Evolutionary conservation across 2,797 vertebrate genomes (phyloP), one percentile per base, ranked within the genome.

Genomic region (Helicolenus hilgendorfi): DNA sequence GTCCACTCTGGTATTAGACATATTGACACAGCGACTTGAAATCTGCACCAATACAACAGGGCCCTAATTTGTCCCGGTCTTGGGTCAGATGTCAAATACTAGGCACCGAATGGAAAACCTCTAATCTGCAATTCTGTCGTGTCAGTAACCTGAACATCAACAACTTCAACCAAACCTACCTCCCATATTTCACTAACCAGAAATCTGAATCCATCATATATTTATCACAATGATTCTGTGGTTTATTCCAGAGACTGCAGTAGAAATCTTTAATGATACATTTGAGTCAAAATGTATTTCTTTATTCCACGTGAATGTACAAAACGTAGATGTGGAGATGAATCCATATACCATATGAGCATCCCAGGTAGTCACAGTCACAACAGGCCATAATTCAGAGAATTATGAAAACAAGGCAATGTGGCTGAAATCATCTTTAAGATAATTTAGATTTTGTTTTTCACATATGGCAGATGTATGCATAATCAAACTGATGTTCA

Each of bases 311-410:
- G 26, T 69, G 10, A n/a, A 55, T 55, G 53, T 22, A 0, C 53
- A 56, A 38, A 15, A 71, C 7, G 0, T 10, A 36, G 3, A 27
- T 2, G 0, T 10, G 36, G 36, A 70, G 26, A 13, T 41, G 0
- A 24, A 59, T 31, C 8, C 20, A 62, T 29, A 0, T 0, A 60
- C n/a, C 4, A 31, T 56, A 22, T 29, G 35, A 15, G 56, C 24
- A 13, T 29, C n/a, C 13, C 22, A n/a, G 24, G 24, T 73, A 73
- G 59, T 63, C 1, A 18, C n/a, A 24, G 63, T 22, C 3, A 22
- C 1, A 64, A 36, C 11, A 36, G n/a, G 33, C 27, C 26, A 31
- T 3, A 3, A n/a, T 26, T 58, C 13, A 26, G 14, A 10, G 31
- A 33, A 24, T 22, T 33, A 56, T 0, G 13, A 58, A 41, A 33